These are phyloP conservation scores for Pteronotus mesoamericanus DNA, from an alignment of 2,797 vertebrate species.

Conservation along the genomic window DNA sequence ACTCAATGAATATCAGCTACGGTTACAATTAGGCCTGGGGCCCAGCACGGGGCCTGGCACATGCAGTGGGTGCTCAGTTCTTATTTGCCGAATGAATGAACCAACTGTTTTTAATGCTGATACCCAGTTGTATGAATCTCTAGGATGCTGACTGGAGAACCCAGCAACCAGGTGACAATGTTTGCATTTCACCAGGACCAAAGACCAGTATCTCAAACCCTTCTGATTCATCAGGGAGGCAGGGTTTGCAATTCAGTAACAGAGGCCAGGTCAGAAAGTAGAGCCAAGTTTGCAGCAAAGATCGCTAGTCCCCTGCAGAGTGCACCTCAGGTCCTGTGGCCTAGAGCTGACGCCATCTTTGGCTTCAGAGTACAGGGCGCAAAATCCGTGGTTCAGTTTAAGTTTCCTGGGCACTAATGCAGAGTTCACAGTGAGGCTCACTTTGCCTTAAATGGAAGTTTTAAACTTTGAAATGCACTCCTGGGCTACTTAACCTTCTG, in stretches of 20 bases:
- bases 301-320: accelerated
- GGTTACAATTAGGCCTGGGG: no score
- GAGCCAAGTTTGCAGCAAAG: accelerated
- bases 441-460: background rate
- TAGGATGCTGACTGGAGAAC: background rate
- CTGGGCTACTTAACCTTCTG: background rate
- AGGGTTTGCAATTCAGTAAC: background rate
- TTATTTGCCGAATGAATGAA: background rate
- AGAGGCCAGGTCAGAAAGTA: background rate
- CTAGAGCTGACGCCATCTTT: background rate
- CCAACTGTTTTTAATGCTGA: background rate
- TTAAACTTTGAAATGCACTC: background rate
- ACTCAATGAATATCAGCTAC: no score
- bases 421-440: background rate
- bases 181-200: accelerated
- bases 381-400: background rate
- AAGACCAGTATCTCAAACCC: background rate
- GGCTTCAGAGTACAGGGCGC: background rate
- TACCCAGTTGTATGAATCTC: accelerated
- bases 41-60: background rate
- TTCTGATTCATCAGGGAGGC: background rate
- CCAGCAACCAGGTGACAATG: background rate
- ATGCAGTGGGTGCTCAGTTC: background rate
- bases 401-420: background rate
- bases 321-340: accelerated